phyloP scores from a whole-genome alignment of 2,888 invertebrate species.

The Fragum fragum region DNA sequence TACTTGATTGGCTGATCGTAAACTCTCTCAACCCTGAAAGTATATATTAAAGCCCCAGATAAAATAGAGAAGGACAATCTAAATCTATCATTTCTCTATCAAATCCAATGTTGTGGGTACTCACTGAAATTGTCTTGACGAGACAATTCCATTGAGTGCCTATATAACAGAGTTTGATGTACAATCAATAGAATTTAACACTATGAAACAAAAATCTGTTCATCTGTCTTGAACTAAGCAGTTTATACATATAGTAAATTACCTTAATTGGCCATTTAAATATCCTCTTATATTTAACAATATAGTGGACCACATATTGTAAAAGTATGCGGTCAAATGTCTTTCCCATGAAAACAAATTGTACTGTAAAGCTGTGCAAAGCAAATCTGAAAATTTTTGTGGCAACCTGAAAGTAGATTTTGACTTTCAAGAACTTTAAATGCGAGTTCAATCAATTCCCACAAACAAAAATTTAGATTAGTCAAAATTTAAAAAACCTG shows the following conservation, averaged over 20 bases:
- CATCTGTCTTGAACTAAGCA: background rate
- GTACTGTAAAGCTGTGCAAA: no score
- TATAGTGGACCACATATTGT: no score
- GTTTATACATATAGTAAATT: background rate
- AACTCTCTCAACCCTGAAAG: conserved; percentile 8
- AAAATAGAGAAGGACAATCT: background rate
- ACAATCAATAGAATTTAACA: background rate
- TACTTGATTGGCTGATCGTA: conserved; percentile 32
- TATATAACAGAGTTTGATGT: background rate
- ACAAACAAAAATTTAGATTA: background rate
- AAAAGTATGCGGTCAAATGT: no score
- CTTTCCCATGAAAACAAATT: background rate
- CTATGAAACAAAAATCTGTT: background rate
- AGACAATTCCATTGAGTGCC: background rate
- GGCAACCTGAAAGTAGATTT: no score
- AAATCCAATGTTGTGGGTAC: conserved; percentile 4
- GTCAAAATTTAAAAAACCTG: background rate
- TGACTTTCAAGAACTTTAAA: no score
- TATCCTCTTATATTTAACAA: no score
- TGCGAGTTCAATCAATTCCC: no score
- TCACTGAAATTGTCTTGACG: background rate
- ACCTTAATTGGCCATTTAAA: conserved; percentile 6
- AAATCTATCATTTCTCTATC: background rate
- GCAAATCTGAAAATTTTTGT: no score
- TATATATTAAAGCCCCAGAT: background rate